Percentiles rank a stretch among this genome's conserved stretches.
Evolutionary conservation across 2,888 invertebrate genomes (phyloP).

Genomic region (Andrena marginata): DNA sequence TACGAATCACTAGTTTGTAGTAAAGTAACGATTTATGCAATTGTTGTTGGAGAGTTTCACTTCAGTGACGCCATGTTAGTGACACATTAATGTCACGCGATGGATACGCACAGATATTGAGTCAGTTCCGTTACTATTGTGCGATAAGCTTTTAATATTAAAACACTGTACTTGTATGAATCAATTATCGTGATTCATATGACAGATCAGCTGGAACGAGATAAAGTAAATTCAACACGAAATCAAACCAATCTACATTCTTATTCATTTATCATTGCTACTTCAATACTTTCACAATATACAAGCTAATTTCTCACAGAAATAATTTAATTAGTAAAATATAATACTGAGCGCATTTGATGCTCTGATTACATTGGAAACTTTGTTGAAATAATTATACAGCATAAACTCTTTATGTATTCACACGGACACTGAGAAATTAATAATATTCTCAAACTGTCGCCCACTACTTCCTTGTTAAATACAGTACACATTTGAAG

Average conservation of each 20-base stretch:
- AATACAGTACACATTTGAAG: neutral
- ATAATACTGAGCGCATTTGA: too few relatives aligned
- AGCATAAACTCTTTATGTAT: too few relatives aligned
- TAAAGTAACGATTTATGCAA: neutral
- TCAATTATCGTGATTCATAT: slow-evolving; percentile 35
- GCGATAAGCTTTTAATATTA: neutral
- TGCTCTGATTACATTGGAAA: too few relatives aligned
- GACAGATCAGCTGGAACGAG: slow-evolving; percentile 34
- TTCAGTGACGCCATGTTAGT: too few relatives aligned
- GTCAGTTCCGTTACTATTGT: neutral
- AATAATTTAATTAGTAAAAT: too few relatives aligned
- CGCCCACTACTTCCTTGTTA: neutral
- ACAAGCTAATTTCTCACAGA: too few relatives aligned
- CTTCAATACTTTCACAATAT: neutral
- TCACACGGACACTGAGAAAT: too few relatives aligned
- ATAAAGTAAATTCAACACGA: slow-evolving; percentile 37
- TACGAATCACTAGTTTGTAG: neutral
- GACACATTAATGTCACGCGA: neutral
- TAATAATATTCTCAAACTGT: too few relatives aligned
- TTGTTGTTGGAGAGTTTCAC: neutral
- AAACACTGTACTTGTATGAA: slow-evolving; percentile 9
- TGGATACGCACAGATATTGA: neutral
- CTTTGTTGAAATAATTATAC: too few relatives aligned
- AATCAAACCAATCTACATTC: slow-evolving; percentile 6
- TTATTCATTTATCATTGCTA: neutral